Percentiles rank a stretch among this genome's conserved stretches.
Evolutionary conservation across 2,113 vertebrate species (phyloP).

Genomic region (Anoplopoma fimbria): DNA sequence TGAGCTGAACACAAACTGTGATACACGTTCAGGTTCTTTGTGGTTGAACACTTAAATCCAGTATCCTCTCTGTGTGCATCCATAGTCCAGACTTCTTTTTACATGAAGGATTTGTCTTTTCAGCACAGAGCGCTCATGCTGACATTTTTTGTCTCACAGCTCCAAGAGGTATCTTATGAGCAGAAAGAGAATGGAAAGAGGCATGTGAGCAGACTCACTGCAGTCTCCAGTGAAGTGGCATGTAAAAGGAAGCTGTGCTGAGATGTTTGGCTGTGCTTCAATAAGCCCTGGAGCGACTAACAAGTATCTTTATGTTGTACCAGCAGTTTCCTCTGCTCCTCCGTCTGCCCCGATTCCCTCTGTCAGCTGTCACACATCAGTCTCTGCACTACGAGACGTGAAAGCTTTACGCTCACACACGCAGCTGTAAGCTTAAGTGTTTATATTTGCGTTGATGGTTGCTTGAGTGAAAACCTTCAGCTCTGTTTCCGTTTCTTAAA

Average conservation of each 20-base stretch:
- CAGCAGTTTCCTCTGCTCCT: neutral
- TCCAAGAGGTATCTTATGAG: neutral
- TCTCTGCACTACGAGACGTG: neutral
- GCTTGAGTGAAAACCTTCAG: neutral
- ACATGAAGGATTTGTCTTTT: neutral
- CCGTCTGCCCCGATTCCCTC: constrained; percentile 14
- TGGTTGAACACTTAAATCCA: too few relatives aligned
- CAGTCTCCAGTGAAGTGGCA: constrained; percentile 3
- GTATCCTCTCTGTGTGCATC: neutral
- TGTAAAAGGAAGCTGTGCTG: constrained; percentile 8
- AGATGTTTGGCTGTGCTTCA: constrained; percentile 25
- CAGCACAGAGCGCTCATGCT: neutral
- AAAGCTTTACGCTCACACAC: neutral
- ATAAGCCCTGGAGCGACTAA: constrained; percentile 10
- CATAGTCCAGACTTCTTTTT: neutral
- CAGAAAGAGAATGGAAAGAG: neutral
- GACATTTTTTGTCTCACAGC: constrained; percentile 12
- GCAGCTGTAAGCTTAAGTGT: neutral
- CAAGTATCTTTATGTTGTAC: neutral
- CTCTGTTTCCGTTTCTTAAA: neutral
- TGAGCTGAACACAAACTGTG: too few relatives aligned
- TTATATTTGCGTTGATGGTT: neutral
- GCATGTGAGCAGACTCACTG: neutral
- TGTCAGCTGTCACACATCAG: neutral
- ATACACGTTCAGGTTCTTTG: too few relatives aligned